Evolutionary conservation across 2,888 invertebrate species (phyloP).

Genomic region (Chrysotoxum bicinctum): DNA sequence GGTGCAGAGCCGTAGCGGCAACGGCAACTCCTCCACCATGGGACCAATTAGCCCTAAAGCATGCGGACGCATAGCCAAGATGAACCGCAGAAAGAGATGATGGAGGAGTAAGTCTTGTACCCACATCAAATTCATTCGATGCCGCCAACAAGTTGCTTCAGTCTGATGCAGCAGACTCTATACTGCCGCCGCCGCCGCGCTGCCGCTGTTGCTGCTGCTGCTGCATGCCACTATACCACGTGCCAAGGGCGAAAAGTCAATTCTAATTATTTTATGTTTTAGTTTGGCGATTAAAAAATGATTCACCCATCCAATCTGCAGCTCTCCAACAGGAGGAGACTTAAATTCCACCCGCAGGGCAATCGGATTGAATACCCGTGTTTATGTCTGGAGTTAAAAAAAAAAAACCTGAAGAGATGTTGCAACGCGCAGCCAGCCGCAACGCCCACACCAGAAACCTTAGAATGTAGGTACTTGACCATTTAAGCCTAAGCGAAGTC

Average conservation of each 20-base stretch:
- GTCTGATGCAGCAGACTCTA: not conserved
- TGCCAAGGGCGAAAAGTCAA: slow-evolving; percentile 70
- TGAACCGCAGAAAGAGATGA: slow-evolving; percentile 37
- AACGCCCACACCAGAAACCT: slow-evolving; percentile 53
- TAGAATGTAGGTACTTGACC: not conserved
- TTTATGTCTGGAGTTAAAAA: slow-evolving; percentile 7
- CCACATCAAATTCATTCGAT: slow-evolving; percentile 68
- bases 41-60: slow-evolving; percentile 70
- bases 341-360: slow-evolving; percentile 65
- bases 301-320: slow-evolving; percentile 25
- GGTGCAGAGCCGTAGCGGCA: slow-evolving; percentile 52
- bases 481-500: not conserved
- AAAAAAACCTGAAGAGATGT: slow-evolving; percentile 30
- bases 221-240: slow-evolving; percentile 38
- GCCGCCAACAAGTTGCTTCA: slow-evolving; percentile 9
- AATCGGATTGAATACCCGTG: slow-evolving; percentile 48
- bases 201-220: no score
- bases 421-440: slow-evolving; percentile 22
- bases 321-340: slow-evolving; percentile 52
- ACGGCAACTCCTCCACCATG: slow-evolving; percentile 64
- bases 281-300: slow-evolving; percentile 69
- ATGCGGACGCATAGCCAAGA: slow-evolving; percentile 34
- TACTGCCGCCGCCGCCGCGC: not conserved
- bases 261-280: slow-evolving; percentile 71
- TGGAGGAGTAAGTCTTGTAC: slow-evolving; percentile 68